These are phyloP conservation scores for Cotesia glomerata DNA, from an alignment of 1,140 invertebrate species.

Conservation along the genomic window DNA sequence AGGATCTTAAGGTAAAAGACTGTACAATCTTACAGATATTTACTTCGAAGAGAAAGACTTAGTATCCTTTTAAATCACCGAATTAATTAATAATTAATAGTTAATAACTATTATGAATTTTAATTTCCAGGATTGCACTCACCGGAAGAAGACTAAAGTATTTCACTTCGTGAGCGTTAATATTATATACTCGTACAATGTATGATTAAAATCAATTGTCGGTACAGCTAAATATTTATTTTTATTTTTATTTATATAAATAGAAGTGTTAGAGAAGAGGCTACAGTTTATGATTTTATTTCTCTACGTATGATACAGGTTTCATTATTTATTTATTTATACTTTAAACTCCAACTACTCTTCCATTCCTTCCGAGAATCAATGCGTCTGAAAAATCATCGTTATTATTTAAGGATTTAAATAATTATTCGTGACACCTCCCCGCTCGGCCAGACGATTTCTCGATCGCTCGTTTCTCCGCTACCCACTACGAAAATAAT, in stretches of 20 bases:
- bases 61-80: conserved; percentile 2
- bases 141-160: conserved; percentile 18
- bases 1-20: conserved; percentile 59
- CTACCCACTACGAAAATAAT: not conserved
- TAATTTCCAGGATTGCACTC: conserved; percentile 5
- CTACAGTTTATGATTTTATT: conserved; percentile 27
- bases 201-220: conserved; percentile 34
- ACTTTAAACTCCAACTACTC: conserved; percentile 15
- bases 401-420: too few relatives aligned
- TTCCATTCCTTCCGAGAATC: too few relatives aligned
- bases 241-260: conserved; percentile 36
- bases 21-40: conserved; percentile 61
- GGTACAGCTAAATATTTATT: conserved; percentile 38
- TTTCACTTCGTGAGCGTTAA: conserved; percentile 29
- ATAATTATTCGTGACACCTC: too few relatives aligned
- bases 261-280: conserved; percentile 38
- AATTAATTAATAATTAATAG: conserved; percentile 3
- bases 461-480: conserved; percentile 8
- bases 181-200: conserved; percentile 34
- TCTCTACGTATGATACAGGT: conserved; percentile 38
- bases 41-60: conserved; percentile 38
- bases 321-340: conserved; percentile 19
- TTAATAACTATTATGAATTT: conserved; percentile 10
- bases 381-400: too few relatives aligned
- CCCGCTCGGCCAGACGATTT: too few relatives aligned